Percentiles rank a stretch among this genome's conserved stretches.
phyloP scores from a whole-genome alignment of 23 tunicate species.

The Clavelina lepadiformis region DNA sequence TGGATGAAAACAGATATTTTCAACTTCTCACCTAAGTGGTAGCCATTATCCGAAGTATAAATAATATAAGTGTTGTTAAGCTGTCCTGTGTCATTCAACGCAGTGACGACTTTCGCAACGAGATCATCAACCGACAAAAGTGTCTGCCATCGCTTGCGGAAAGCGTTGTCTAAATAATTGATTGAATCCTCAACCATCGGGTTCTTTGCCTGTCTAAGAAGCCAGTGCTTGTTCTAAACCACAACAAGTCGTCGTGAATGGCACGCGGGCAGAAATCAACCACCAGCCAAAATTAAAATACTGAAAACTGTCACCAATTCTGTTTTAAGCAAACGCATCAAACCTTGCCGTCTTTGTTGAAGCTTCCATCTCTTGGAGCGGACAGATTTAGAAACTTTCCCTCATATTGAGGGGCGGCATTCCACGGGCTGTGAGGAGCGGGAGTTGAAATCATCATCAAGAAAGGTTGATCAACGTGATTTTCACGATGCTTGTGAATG shows the following conservation, averaged over 20 bases:
- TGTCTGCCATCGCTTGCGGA: conserved; percentile 78
- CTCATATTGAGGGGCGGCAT: conserved; percentile 70
- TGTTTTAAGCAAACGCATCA: neutral
- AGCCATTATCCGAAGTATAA: conserved; percentile 93
- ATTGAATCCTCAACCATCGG: conserved; percentile 68
- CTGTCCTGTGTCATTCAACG: conserved; percentile 22
- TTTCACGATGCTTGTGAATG: conserved; percentile 25
- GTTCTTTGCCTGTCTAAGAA: conserved; percentile 71
- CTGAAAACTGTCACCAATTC: neutral
- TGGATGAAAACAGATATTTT: neutral
- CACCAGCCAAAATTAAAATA: neutral
- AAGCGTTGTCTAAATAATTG: conserved; percentile 69
- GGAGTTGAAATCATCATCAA: conserved; percentile 96
- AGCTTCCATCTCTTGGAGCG: conserved; percentile 69
- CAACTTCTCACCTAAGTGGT: conserved; percentile 68
- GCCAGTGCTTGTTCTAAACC: conserved; percentile 89
- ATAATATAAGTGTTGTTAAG: conserved; percentile 74
- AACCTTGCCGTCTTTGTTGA: conserved; percentile 65
- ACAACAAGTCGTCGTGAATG: neutral
- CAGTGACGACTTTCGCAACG: conserved; percentile 47
- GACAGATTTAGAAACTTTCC: conserved; percentile 19
- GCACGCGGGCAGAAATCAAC: too few relatives aligned
- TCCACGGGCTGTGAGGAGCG: conserved; percentile 97
- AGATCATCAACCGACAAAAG: conserved; percentile 89
- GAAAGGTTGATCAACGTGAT: conserved; percentile 29